phyloP scores from a whole-genome alignment of 2,113 vertebrate genomes.

The Equus quagga region DNA sequence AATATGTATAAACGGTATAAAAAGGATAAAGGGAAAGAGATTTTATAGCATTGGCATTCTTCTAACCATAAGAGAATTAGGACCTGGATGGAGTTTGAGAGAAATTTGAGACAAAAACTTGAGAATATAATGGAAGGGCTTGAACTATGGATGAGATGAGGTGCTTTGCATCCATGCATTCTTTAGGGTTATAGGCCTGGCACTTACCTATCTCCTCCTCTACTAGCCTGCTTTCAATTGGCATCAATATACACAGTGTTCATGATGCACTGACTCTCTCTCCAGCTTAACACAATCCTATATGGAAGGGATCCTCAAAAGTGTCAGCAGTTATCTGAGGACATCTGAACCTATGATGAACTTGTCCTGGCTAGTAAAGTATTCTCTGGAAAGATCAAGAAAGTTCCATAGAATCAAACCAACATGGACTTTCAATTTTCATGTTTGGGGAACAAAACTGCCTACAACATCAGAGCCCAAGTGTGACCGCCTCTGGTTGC shows the following conservation, averaged over 20 bases:
- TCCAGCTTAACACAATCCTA: background rate
- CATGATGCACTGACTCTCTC: background rate
- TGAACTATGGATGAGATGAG: background rate
- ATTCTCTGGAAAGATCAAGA: background rate
- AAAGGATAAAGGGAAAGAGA: background rate
- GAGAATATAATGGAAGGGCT: background rate
- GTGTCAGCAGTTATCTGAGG: background rate
- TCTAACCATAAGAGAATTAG: background rate
- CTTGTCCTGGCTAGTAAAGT: background rate
- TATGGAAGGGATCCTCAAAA: no score
- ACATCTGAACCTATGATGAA: background rate
- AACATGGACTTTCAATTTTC: background rate
- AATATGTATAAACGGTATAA: background rate
- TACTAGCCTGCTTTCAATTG: background rate
- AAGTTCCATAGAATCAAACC: no score
- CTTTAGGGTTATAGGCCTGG: background rate
- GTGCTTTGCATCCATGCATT: background rate
- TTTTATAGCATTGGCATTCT: background rate
- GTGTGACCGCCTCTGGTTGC: background rate
- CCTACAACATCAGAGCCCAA: background rate
- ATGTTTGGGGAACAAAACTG: background rate
- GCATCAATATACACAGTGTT: no score
- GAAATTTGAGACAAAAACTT: background rate
- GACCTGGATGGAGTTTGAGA: background rate
- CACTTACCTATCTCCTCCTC: background rate